Base-by-base conservation (phyloP, 1,140 invertebrate species). In the Andrena cerasifolii region DNA sequence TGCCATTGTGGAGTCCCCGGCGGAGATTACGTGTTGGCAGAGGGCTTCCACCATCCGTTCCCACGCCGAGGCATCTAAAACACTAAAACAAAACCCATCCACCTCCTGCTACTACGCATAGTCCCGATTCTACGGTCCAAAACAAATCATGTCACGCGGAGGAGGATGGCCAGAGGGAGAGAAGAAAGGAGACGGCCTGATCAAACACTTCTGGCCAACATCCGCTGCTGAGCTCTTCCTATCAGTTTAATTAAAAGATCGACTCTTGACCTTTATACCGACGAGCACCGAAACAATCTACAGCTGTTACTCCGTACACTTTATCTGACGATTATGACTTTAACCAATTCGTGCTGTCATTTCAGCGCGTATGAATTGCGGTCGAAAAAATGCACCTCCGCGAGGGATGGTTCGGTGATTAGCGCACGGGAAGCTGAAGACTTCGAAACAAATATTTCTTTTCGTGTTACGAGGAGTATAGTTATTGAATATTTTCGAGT, bases 61-160 rank as follows among this genome's bases (percentile, higher is more conserved):
- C 89, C 91, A 91, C 89, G 89, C 83, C 79, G 61, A 85, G 85
- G 82, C 85, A 85, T 88, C 82, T 88, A 88, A 89, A 91, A 90
- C 82, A 83, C 83, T 88, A 89, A 90, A 90, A 90, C 86, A 89
- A 90, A 90, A 91, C 86, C 85, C 78, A 54, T 49, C 82, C 71
- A 63, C 43, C 51, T 40, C 61, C 40, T 53, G 67, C 58, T 56
- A 74, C 49, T 67, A 40, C 36, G 36, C 36, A 40, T 40, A 49
- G 43, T 58, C 54, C 49, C 58, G 61, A 72, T 79, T 58, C 54
- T 78, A 54, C 24, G 47, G 62, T 85, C 68, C 68, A 82, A 86
- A 88, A 89, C 83, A 86, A 88, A 88, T 89, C 78, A 82, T 83
- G 84, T 86, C 80, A 70, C 54, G 61, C 47, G 54, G 74, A 87